Base-by-base conservation (phyloP, 2,888 invertebrate genomes). In the Bruchidius siliquastri region DNA sequence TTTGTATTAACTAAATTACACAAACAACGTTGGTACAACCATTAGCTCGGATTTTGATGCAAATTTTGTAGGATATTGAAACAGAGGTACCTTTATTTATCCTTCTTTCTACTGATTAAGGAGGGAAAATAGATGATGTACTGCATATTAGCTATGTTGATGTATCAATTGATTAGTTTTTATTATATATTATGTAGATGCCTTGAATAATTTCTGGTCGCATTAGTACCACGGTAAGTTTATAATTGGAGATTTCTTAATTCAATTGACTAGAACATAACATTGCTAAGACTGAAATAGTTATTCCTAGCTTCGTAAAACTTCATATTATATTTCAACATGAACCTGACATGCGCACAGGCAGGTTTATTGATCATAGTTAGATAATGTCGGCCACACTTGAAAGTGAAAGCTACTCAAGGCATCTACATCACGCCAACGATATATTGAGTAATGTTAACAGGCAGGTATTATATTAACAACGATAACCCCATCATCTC, bases 381-480 rank as follows among this genome's bases (percentile, higher is more conserved):
- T n/a, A n/a, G n/a, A n/a, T n/a, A n/a, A n/a, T n/a, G n/a, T n/a
- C n/a, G n/a, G n/a, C n/a, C n/a, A n/a, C 26, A 26, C 8, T 8
- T 26, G 26, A 26, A 26, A 26, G 8, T 26, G 26, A 26, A 26
- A 49, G 8, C 13, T 8, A 49, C 13, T 49, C 49, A 49, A 49
- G 49, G 13, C 18, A 49, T 49, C 49, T 49, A 26, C 6, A 13
- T 18, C 6, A 18, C 49, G 49, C 18, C 49, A 49, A 49, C 1
- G 18, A 18, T 13, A 49, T 49, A 8, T 49, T 13, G 49, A 69
- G 49, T 70, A 20, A 69, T 20, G 73, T 30, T 73, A 70, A 80
- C 78, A 81, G 77, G 78, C 80, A 80, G 79, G 80, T 81, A 81
- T 80, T 76, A 68, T 30, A 70, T 32, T 49, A 49, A 49, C 49